Evolutionary conservation across 2,797 vertebrate genomes (phyloP), one percentile per base, ranked within the genome.

Genomic region (Melanotaenia nigrans): DNA sequence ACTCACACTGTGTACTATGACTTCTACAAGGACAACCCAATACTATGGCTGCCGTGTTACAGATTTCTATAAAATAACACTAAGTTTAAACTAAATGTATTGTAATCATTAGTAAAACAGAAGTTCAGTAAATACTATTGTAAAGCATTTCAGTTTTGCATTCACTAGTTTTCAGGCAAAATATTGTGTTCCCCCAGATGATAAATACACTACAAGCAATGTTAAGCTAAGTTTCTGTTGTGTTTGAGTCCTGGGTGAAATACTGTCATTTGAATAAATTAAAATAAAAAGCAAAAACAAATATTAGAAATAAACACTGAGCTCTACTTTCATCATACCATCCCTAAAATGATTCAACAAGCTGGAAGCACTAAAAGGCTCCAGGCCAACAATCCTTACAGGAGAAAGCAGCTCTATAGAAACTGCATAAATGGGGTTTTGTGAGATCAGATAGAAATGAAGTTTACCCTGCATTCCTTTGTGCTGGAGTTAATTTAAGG

Each of bases 1-100:
- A 10, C 9, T 28, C 55, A 0, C 38, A 47, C 42, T 38, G 28
- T 11, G 16, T 36, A 6, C 58, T 28, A 49, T 6, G 22, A 18
- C 42, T 53, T 33, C 42, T 67, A 25, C 25, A 49, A 35, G 11
- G 53, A 25, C 32, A 57, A 54, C 53, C 33, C 53, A 38, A 60
- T 33, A 68, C 63, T 36, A 36, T 30, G 18, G 11, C 38, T 54
- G 1, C 55, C 30, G 24, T 5, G 33, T 53, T 30, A 33, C 10
- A 66, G 42, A 36, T 47, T 36, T 35, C n/a, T 32, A 33, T 59
- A 20, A 59, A 49, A 47, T 51, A 35, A 30, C n/a, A 67, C 8
- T 14, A 30, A n/a, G 24, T 68, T 32, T 36, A n/a, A 60, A 36
- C 14, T 42, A 22, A 30, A 18, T 56, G 3, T 9, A 30, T 16